These are phyloP conservation scores for Ernsta delagoae DNA, from an alignment of 2,888 invertebrate genomes.

Conservation along the genomic window DNA sequence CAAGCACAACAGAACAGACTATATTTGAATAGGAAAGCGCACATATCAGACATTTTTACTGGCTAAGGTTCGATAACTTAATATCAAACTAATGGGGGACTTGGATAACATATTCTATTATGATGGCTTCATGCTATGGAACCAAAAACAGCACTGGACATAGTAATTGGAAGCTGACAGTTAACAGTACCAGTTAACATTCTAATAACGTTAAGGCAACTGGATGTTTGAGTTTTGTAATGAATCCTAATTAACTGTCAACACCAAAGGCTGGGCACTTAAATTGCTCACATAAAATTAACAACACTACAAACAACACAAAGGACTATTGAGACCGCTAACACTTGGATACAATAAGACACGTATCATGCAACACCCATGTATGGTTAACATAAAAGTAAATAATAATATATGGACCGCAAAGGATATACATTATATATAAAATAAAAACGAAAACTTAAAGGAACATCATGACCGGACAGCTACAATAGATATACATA, in stretches of 20 bases:
- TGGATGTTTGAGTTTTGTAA: conserved; percentile 21
- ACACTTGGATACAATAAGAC: conserved; percentile 80
- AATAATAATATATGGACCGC: conserved; percentile 46
- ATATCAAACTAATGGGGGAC: conserved; percentile 54
- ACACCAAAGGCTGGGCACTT: conserved; percentile 66
- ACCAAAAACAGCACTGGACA: conserved; percentile 67
- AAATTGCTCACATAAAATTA: conserved; percentile 69
- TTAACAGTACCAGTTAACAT: conserved; percentile 55
- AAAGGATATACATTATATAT: conserved; percentile 55
- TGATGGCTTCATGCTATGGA: conserved; percentile 78
- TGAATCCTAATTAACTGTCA: conserved; percentile 71
- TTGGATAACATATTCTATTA: conserved; percentile 58
- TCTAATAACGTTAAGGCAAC: conserved; percentile 16
- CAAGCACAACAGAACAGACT: conserved; percentile 76
- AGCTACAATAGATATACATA: conserved; percentile 78
- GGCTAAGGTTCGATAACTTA: conserved; percentile 70
- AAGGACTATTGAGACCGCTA: conserved; percentile 79
- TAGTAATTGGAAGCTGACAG: conserved; percentile 70
- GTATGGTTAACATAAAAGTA: conserved; percentile 66
- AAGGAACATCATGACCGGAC: conserved; percentile 60
- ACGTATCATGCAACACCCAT: conserved; percentile 84
- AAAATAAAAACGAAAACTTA: conserved; percentile 48
- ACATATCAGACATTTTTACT: conserved; percentile 64
- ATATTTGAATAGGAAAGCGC: conserved; percentile 70
- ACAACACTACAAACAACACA: conserved; percentile 81